These are phyloP conservation scores for Platynereis dumerilii DNA, from an alignment of 2,888 invertebrate genomes.

Conservation along the genomic window DNA sequence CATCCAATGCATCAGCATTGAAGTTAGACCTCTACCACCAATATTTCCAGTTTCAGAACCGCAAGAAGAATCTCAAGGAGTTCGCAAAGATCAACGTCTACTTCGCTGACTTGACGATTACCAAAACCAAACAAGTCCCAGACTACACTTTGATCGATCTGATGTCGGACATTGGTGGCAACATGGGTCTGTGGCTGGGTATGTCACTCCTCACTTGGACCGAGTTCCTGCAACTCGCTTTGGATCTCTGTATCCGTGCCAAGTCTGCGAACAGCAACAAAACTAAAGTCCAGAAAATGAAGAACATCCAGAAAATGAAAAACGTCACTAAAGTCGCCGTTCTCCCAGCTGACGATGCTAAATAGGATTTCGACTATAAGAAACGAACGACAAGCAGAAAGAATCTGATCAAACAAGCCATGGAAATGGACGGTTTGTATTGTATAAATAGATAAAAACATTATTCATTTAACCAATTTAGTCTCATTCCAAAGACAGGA, in stretches of 20 bases:
- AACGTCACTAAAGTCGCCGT: too few species aligned
- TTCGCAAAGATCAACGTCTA: constrained; percentile 1
- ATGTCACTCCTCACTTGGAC: constrained; percentile 2
- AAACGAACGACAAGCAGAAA: too few species aligned
- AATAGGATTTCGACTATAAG: too few species aligned
- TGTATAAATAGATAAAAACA: too few species aligned
- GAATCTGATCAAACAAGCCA: too few species aligned
- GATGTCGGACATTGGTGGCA: background rate
- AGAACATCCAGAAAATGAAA: too few species aligned
- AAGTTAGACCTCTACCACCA: background rate
- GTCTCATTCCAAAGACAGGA: too few species aligned
- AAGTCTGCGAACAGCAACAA: too few species aligned
- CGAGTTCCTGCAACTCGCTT: background rate
- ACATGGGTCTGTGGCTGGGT: background rate
- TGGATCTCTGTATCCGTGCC: background rate
- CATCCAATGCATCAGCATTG: background rate
- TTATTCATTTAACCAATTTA: too few species aligned
- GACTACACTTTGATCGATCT: background rate
- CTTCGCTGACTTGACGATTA: background rate
- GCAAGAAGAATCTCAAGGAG: background rate
- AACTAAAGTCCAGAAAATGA: too few species aligned
- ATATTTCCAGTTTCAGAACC: background rate
- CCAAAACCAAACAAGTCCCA: background rate
- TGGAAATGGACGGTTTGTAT: too few species aligned
- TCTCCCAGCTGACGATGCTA: too few species aligned